phyloP scores from a whole-genome alignment of 2,888 invertebrate genomes.

The Ennomos erosarius region DNA sequence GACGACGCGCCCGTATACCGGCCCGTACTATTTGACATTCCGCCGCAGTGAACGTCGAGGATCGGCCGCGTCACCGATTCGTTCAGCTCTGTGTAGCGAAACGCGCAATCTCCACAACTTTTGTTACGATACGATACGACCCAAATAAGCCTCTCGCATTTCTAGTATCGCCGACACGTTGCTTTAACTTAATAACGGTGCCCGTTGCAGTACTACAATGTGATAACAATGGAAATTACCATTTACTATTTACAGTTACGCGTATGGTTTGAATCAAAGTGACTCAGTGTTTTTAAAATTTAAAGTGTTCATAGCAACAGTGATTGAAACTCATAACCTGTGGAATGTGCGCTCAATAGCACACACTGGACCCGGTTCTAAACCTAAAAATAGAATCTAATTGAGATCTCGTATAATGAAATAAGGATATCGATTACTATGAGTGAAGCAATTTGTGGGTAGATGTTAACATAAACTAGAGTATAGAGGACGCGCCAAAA shows the following conservation, averaged over 20 bases:
- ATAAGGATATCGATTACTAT: conserved; percentile 52
- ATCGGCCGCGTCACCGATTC: conserved; percentile 58
- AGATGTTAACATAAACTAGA: conserved; percentile 45
- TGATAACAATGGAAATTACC: conserved; percentile 48
- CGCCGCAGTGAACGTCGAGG: conserved; percentile 60
- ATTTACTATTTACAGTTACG: conserved; percentile 52
- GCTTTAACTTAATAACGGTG: conserved; percentile 8
- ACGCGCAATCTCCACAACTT: conserved; percentile 57
- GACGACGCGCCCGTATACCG: conserved; percentile 37
- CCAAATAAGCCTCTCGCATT: conserved; percentile 41
- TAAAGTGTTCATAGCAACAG: conserved; percentile 64
- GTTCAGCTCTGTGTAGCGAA: conserved; percentile 43
- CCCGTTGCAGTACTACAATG: conserved; percentile 36
- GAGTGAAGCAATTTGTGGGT: conserved; percentile 51
- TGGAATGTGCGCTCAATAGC: conserved; percentile 63
- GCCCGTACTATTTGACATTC: conserved; percentile 55
- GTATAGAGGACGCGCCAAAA: conserved; percentile 53
- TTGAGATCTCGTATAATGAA: conserved; percentile 53
- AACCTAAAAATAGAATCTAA: conserved; percentile 59
- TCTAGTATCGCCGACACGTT: conserved; percentile 7
- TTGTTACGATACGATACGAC: conserved; percentile 51
- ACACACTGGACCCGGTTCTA: conserved; percentile 46
- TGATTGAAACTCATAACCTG: conserved; percentile 58
- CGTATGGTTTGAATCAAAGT: conserved; percentile 61
- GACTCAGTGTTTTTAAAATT: conserved; percentile 72